Evolutionary conservation across 1,140 invertebrate genomes (phyloP), one percentile per base, ranked within the genome.

Genomic region (Sarcophaga peregrina): DNA sequence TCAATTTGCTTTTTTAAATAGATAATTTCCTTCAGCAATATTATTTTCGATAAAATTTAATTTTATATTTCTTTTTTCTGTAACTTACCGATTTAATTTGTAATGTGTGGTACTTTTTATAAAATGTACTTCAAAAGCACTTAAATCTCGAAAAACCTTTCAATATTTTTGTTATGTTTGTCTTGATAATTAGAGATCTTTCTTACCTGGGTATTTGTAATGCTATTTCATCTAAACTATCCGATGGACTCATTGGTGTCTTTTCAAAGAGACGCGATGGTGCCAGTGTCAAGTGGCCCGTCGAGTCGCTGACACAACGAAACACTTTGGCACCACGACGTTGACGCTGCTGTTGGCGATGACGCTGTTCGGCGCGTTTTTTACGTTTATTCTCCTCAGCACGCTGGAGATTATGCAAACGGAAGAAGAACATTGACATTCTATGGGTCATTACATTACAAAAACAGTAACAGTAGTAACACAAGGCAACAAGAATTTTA

Each of bases 371-470:
- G 87, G 90, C 90, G 87, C 91, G 91, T 89, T 91, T 91, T 89
- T 91, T 92, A 85, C 92, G 91, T 86, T 93, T 91, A 86, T 91
- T 95, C 87, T 95, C 95, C 91, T 96, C 95, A 87, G 94, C 95
- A 62, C 96, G 94, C 89, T 94, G 95, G 87, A 97, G 93, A 91
- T 97, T 96, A 93, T 96, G 96, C 90, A 97, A 93, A 82, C 96
- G 96, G 92, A 97, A 97, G 94, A 97, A 97, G 93, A 97, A 98
- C 93, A 97, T 94, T 93, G 96, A 97, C 96, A 97, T 97, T 92
- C 93, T 94, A 86, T 86, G 54, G 76, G 15, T 68, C 17, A 68
- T 68, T 17, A 20, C 5, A 20, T 68, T 20, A 68, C 5, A 15
- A 15, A 11, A 58, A 58, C 54, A 13, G 11, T n/a, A 58, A 58